Percentiles rank a stretch among this genome's conserved stretches.
Conservation (phyloP, 2,797 vertebrate species). For the Poeciliopsis presidionis region DNA sequence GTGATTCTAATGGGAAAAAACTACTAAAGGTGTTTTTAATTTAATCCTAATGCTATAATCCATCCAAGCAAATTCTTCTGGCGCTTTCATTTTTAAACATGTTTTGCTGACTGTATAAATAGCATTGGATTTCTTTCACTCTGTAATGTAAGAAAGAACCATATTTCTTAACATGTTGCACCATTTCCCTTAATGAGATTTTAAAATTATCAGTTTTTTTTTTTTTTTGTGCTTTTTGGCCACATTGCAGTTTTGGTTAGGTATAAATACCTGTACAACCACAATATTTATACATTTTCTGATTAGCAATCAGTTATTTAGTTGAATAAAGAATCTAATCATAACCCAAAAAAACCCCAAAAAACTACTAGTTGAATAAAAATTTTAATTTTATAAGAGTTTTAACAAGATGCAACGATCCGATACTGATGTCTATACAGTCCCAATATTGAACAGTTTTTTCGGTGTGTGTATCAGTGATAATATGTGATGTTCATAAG, state of each 20-base stretch:
- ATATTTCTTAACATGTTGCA: background rate
- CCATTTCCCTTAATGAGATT: background rate
- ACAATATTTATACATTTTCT: background rate
- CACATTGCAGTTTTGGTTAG: background rate
- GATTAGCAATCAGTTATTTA: background rate
- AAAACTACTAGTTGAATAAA: background rate
- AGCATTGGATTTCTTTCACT: background rate
- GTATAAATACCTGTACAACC: background rate
- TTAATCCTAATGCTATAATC: background rate
- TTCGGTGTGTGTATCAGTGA: too few relatives aligned
- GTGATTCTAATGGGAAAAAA: background rate
- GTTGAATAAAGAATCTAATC: background rate
- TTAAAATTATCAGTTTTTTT: background rate
- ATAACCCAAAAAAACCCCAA: background rate
- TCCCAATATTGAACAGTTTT: too few relatives aligned
- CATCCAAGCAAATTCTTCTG: background rate
- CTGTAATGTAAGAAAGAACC: background rate
- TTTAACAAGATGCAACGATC: too few relatives aligned
- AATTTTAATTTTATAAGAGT: background rate
- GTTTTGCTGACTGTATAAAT: background rate
- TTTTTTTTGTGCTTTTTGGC: background rate
- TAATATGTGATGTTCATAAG: too few relatives aligned
- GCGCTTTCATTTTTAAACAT: background rate
- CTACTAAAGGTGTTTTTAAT: background rate
- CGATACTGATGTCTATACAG: too few relatives aligned